Conservation (phyloP, 2,888 invertebrate genomes). For the Eupithecia tripunctaria region DNA sequence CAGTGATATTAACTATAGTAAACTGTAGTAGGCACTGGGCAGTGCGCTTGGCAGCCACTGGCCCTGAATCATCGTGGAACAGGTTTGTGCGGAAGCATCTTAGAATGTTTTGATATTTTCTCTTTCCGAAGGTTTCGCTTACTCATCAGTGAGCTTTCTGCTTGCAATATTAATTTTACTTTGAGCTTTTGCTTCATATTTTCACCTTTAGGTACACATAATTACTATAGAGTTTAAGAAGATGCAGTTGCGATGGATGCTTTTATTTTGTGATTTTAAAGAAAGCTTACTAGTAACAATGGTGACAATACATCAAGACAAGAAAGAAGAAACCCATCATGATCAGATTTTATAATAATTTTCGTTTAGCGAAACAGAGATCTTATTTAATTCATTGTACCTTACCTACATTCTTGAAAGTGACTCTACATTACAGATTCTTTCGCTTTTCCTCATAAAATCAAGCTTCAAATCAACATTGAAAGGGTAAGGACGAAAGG, state of each 20-base stretch:
- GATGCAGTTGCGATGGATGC: neutral
- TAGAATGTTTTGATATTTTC: conserved; percentile 34
- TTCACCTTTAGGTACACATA: neutral
- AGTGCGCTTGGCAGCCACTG: conserved; percentile 31
- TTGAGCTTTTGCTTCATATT: neutral
- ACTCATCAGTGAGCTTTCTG: conserved; percentile 21
- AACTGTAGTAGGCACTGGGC: conserved; percentile 3
- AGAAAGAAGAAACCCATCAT: neutral
- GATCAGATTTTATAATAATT: neutral
- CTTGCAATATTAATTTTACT: conserved; percentile 18
- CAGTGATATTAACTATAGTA: neutral
- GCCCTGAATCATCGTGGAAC: conserved; percentile 35
- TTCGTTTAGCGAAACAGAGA: neutral
- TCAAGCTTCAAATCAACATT: conserved; percentile 13
- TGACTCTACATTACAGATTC: neutral
- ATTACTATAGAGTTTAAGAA: neutral
- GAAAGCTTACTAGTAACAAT: neutral
- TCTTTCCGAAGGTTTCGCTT: conserved; percentile 29
- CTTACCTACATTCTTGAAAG: neutral
- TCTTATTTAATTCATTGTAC: neutral
- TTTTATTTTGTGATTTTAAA: neutral
- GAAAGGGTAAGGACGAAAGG: conserved; percentile 9
- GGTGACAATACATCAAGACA: neutral
- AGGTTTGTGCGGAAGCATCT: conserved; percentile 34
- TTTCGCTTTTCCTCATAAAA: neutral